Percentiles rank a stretch among this genome's conserved stretches.
These are phyloP conservation scores for Apodemia zela DNA, from an alignment of 2,888 invertebrate species.

Conservation along the genomic window DNA sequence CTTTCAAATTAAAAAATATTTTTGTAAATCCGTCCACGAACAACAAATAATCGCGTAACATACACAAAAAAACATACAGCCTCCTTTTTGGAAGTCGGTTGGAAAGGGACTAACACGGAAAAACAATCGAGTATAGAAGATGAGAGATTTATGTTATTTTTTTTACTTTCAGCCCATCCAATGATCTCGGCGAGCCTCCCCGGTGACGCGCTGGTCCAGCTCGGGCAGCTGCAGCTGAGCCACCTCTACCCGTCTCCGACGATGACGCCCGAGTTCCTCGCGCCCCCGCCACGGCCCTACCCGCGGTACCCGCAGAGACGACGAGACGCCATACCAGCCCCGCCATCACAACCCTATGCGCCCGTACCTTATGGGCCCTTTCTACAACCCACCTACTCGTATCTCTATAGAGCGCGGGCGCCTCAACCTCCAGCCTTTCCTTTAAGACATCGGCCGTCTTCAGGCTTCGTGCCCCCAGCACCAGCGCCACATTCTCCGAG, in stretches of 20 bases:
- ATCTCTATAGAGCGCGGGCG: slow-evolving; percentile 65
- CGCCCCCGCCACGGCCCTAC: slow-evolving; percentile 83
- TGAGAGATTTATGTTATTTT: no score
- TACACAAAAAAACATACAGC: no score
- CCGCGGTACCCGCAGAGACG: slow-evolving; percentile 71
- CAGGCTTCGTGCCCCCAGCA: slow-evolving; percentile 68
- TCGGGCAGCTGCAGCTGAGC: slow-evolving; percentile 79
- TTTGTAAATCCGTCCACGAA: no score
- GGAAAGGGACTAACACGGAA: no score
- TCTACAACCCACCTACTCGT: slow-evolving; percentile 66
- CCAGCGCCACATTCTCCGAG: slow-evolving; percentile 55
- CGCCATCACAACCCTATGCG: slow-evolving; percentile 52
- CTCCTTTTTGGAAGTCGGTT: no score
- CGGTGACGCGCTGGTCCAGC: slow-evolving; percentile 83
- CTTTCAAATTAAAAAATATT: no score
- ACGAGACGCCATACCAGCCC: slow-evolving; percentile 24
- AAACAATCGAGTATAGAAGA: no score
- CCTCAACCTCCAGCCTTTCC: slow-evolving; percentile 58
- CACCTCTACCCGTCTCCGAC: slow-evolving; percentile 74
- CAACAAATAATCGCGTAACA: no score
- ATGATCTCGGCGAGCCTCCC: slow-evolving; percentile 85
- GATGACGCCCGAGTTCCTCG: slow-evolving; percentile 82
- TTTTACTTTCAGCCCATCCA: slow-evolving; percentile 72
- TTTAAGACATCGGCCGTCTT: slow-evolving; percentile 60
- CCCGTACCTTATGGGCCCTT: slow-evolving; percentile 68